Evolutionary conservation across 2,888 invertebrate genomes (phyloP), one percentile per base, ranked within the genome.

Genomic region (Cataglyphis altisquamis): DNA sequence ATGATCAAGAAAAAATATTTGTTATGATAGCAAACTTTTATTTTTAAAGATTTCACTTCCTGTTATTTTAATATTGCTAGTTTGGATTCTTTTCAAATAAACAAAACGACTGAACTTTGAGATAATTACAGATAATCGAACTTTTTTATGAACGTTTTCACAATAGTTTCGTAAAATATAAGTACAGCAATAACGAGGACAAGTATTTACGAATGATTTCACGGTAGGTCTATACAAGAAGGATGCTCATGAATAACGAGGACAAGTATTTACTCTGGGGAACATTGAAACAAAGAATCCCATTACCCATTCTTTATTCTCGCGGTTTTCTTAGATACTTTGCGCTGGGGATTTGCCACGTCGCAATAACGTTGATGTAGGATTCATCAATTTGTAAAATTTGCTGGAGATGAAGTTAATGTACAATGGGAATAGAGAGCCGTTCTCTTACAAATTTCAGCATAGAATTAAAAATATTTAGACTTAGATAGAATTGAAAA

Each of bases 261-360:
- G 87, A 90, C 87, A 89, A 89, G 86, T 91, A 90, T 91, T 92
- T 92, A 90, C 86, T 86, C 88, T 85, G 84, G 84, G 80, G 88
- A 88, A 86, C 72, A 57, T 78, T 83, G 86, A 91, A 84, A 90
- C 90, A 91, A 91, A 90, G 83, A 84, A 78, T 83, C 78, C 82
- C 87, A 75, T 85, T 81, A 82, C 84, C 66, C 88, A 86, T 89
- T 87, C 88, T 91, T 90, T 90, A 87, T 91, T 89, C 87, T 78
- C 87, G 78, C 85, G 74, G 66, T 86, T 90, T 88, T 68, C 83
- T 85, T 32, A 78, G 57, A n/a, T 85, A 83, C 62, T 77, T 77
- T 68, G 67, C 45, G 66, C 32, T 73, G 60, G 64, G 32, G 70
- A 80, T 74, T 52, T 57, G 41, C 68, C 67, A 25, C 25, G 68